Conservation (phyloP, 1,140 invertebrate species). For the Tribolium castaneum region DNA sequence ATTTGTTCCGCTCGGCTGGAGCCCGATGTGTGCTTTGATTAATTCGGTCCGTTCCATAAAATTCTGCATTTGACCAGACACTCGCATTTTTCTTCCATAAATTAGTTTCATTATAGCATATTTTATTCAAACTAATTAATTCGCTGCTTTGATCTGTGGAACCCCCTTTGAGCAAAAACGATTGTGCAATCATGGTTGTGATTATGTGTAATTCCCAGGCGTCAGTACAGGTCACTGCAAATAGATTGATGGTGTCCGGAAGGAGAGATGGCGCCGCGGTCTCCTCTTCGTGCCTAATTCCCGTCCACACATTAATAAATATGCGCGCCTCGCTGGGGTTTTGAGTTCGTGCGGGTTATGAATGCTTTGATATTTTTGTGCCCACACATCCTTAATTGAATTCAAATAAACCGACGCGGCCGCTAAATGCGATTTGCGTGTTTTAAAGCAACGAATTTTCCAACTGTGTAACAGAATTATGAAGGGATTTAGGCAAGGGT, state of each 20-base stretch:
- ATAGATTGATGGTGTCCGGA: not conserved
- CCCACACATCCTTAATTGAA: constrained; percentile 8
- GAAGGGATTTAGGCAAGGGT: constrained; percentile 18
- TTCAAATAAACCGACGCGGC: constrained; percentile 12
- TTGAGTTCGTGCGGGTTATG: not conserved
- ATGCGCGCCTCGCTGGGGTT: not conserved
- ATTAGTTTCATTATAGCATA: not conserved
- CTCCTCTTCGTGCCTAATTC: not conserved
- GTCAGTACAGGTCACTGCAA: not conserved
- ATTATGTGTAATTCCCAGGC: not conserved
- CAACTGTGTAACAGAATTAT: constrained; percentile 21
- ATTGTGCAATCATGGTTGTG: not conserved
- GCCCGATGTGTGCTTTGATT: not conserved
- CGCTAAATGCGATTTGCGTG: constrained; percentile 16
- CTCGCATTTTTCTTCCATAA: not conserved
- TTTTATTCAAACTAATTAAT: not conserved
- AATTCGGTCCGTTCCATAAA: not conserved
- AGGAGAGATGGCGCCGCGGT: not conserved
- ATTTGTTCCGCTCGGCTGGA: not conserved
- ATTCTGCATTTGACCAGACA: not conserved
- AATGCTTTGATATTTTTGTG: not conserved
- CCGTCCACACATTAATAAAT: not conserved
- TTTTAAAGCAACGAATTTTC: constrained; percentile 29
- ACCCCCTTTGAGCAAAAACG: not conserved
- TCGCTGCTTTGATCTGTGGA: not conserved